Evolutionary conservation across 1,140 invertebrate genomes (phyloP).

Genomic region (Adoxophyes honmai): DNA sequence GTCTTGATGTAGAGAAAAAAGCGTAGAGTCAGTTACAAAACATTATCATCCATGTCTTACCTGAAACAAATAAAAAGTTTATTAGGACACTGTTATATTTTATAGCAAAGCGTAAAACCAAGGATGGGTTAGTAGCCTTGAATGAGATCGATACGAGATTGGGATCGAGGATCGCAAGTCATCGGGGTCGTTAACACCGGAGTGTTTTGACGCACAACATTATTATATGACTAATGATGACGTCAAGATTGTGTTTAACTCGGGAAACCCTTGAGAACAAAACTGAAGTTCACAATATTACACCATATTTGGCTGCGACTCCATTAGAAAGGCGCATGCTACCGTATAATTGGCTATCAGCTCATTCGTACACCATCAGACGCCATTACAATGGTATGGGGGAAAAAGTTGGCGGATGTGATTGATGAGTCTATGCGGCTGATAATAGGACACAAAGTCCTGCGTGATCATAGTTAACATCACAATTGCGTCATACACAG

Average conservation of each 20-base stretch:
- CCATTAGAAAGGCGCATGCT: neutral
- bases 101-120: slow-evolving; percentile 25
- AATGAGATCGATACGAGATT: slow-evolving; percentile 54
- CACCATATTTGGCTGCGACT: neutral
- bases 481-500: slow-evolving; percentile 19
- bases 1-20: neutral
- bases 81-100: slow-evolving; percentile 27
- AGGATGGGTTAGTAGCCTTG: slow-evolving; percentile 34
- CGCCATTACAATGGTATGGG: neutral
- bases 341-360: neutral
- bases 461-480: slow-evolving; percentile 14
- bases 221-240: slow-evolving; percentile 44
- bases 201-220: slow-evolving; percentile 55
- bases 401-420: neutral
- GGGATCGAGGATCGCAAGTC: slow-evolving; percentile 58
- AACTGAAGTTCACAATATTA: neutral
- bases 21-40: neutral
- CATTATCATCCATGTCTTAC: slow-evolving; percentile 33
- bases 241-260: slow-evolving; percentile 21
- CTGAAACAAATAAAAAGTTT: slow-evolving; percentile 49
- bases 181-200: slow-evolving; percentile 59
- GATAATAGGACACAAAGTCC: neutral
- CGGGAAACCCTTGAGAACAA: slow-evolving; percentile 16
- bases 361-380: neutral
- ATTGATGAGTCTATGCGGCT: neutral